Conservation (phyloP, 2,888 invertebrate genomes). For the Thysanoteuthis rhombus region DNA sequence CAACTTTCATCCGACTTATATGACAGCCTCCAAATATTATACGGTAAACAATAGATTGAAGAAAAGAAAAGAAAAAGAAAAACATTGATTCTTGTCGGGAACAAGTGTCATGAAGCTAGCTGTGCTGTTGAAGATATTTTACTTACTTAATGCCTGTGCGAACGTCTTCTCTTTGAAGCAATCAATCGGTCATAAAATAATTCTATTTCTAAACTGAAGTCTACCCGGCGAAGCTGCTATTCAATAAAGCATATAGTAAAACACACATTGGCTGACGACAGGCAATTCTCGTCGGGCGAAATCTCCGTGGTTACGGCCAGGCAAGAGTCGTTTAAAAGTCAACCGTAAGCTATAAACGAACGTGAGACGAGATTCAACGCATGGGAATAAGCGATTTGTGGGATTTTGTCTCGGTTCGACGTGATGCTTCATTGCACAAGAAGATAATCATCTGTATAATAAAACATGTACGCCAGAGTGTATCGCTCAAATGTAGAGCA, state of each 20-base stretch:
- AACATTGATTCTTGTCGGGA: too few species aligned
- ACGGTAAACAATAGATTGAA: too few species aligned
- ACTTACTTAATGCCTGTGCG: not conserved
- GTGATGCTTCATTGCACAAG: not conserved
- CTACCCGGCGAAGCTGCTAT: not conserved
- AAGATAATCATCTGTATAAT: not conserved
- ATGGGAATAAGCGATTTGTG: not conserved
- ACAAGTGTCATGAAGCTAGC: too few species aligned
- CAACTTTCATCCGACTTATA: too few species aligned
- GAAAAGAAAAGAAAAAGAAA: too few species aligned
- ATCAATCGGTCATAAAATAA: not conserved
- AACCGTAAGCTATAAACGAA: not conserved
- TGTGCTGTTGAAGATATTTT: not conserved
- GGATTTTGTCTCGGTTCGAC: not conserved
- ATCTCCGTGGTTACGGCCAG: not conserved
- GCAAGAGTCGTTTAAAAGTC: not conserved
- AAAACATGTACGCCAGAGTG: not conserved
- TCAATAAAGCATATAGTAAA: not conserved
- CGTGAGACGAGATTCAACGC: not conserved
- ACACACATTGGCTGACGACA: not conserved
- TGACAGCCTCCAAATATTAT: too few species aligned
- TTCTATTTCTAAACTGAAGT: not conserved
- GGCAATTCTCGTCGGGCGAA: not conserved
- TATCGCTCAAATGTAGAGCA: not conserved
- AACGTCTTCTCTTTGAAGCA: not conserved